Base-by-base conservation (phyloP, 1,140 invertebrate genomes). In the Drosophila bocqueti region DNA sequence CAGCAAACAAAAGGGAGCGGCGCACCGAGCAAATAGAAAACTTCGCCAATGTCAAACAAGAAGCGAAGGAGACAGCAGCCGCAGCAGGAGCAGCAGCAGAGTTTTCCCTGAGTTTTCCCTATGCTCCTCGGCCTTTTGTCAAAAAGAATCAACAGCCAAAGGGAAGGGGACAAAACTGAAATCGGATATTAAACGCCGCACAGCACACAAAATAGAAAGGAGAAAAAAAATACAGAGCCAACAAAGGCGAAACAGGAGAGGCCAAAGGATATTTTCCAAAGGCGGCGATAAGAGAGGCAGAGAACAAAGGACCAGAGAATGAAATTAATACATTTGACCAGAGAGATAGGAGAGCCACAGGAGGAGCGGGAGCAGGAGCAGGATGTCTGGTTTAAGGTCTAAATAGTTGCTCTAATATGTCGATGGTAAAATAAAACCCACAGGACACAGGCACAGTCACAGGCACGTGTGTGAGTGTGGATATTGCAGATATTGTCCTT, bases 171-270 rank as follows among this genome's bases (percentile, higher is more conserved):
- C 26, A 68, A 74, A 84, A 79, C 78, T 90, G 85, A 90, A 90
- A 90, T 90, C 85, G 86, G 85, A 90, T 90, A 90, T 90, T 90
- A 90, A 90, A 90, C 79, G 86, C 76, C 64, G 71, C 65, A 81
- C 78, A 90, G 34, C 50, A 18, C 36, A 38, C 10, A 38, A 24
- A 55, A 55, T 24, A 55, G 54, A 40, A 16, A 24, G 15, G n/a
- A 15, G 63, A 76, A 66, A 40, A 40, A 72, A 81, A 63, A n/a
- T 31, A 18, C 26, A 62, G 26, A 62, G 45, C 50, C 67, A 79
- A 64, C 75, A 66, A 76, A 67, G 47, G 57, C 60, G 49, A 81
- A 75, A 65, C 67, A 52, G 69, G 31, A 73, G 45, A 59, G 43
- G 61, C 63, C 34, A 43, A 58, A 71, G 66, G 52, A 69, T 69